Conservation (phyloP, 2,888 invertebrate genomes). For the Drosophila tanythrix region DNA sequence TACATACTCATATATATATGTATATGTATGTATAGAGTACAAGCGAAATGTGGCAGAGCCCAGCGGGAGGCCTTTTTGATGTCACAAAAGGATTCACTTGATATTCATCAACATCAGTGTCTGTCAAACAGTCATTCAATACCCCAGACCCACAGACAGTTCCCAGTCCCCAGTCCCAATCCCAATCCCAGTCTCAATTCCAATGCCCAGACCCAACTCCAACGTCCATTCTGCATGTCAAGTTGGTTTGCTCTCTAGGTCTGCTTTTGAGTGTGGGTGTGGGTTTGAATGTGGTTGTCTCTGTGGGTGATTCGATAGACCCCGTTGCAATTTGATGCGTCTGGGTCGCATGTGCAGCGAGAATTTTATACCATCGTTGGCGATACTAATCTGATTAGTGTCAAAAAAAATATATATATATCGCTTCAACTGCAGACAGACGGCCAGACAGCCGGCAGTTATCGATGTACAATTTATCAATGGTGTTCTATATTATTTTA, state of each 20-base stretch:
- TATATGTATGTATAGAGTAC: not conserved
- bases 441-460: conserved; percentile 48
- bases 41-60: conserved; percentile 49
- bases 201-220: conserved; percentile 44
- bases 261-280: conserved; percentile 2
- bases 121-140: conserved; percentile 78
- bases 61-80: conserved; percentile 80
- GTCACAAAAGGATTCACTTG: conserved; percentile 85
- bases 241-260: conserved; percentile 49
- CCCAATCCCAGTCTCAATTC: conserved; percentile 35
- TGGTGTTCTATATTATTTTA: conserved; percentile 29
- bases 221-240: conserved; percentile 73
- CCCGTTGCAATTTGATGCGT: conserved; percentile 73
- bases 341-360: conserved; percentile 60
- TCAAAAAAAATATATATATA: conserved; percentile 68
- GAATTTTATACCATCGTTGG: conserved; percentile 71
- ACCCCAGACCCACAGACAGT: conserved; percentile 46
- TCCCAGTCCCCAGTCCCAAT: conserved; percentile 26
- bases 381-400: conserved; percentile 85
- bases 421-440: conserved; percentile 62
- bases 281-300: conserved; percentile 29
- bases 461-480: conserved; percentile 50
- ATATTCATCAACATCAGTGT: conserved; percentile 85
- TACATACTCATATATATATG: not conserved
- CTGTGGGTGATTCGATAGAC: conserved; percentile 32